These are phyloP conservation scores for Malachius bipustulatus DNA, from an alignment of 2,888 invertebrate genomes.

Conservation along the genomic window DNA sequence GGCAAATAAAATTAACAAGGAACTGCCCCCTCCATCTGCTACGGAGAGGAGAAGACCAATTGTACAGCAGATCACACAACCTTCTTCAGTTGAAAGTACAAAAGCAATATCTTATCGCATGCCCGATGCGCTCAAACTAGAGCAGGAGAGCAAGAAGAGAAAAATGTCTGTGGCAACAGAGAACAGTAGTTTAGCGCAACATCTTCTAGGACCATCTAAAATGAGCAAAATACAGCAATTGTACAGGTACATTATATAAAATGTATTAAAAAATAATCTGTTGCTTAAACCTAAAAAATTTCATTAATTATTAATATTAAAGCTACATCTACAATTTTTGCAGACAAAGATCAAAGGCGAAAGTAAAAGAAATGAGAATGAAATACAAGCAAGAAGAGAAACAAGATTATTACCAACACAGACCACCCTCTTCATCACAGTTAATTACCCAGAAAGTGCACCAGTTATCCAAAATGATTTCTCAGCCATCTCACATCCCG, in stretches of 20 bases:
- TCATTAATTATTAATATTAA: too few species aligned
- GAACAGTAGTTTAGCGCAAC: slow-evolving; percentile 31
- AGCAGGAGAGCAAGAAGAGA: slow-evolving; percentile 33
- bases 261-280: slow-evolving; percentile 6
- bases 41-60: slow-evolving; percentile 36
- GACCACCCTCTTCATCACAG: too few species aligned
- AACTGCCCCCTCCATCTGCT: slow-evolving; percentile 39
- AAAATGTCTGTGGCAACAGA: slow-evolving; percentile 29
- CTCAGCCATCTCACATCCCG: slow-evolving; percentile 10
- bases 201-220: slow-evolving; percentile 33
- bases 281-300: too few species aligned
- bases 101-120: slow-evolving; percentile 28
- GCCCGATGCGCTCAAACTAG: slow-evolving; percentile 33
- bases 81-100: slow-evolving; percentile 20
- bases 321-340: slow-evolving; percentile 1
- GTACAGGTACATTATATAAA: slow-evolving; percentile 27
- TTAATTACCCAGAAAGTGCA: slow-evolving; percentile 12
- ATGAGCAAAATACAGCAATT: slow-evolving; percentile 35
- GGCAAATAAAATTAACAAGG: slow-evolving; percentile 51
- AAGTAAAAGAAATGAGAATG: slow-evolving; percentile 17
- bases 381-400: slow-evolving; percentile 17
- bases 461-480: slow-evolving; percentile 15
- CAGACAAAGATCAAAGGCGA: slow-evolving; percentile 27
- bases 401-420: slow-evolving; percentile 17
- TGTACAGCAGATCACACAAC: slow-evolving; percentile 22